These are phyloP conservation scores for Sceloporus undulatus DNA, from an alignment of 2,113 vertebrate genomes.

Conservation along the genomic window DNA sequence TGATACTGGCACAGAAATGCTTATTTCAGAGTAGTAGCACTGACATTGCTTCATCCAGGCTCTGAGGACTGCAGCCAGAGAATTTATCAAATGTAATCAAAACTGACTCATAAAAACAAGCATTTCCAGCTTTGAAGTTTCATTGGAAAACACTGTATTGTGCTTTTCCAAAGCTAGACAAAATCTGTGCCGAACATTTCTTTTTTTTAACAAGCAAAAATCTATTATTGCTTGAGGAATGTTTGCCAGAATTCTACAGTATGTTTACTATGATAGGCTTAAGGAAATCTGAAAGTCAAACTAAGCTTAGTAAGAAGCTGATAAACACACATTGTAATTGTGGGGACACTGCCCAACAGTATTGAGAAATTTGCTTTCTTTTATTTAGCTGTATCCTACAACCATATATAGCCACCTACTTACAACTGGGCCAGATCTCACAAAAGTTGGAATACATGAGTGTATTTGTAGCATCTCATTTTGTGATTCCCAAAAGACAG, in stretches of 20 bases:
- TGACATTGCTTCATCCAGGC: neutral
- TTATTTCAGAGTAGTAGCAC: conserved; percentile 11
- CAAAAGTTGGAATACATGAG: conserved; percentile 37
- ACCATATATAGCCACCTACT: conserved; percentile 51
- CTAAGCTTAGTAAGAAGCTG: conserved; percentile 57
- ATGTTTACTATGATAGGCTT: conserved; percentile 71
- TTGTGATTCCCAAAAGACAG: conserved; percentile 15
- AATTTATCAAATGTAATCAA: conserved; percentile 49
- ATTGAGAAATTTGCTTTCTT: conserved; percentile 56
- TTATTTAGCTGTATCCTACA: conserved; percentile 54
- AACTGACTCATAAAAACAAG: conserved; percentile 52
- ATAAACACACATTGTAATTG: conserved; percentile 53
- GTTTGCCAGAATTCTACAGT: conserved; percentile 71
- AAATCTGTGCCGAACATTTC: conserved; percentile 65
- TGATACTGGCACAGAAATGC: neutral
- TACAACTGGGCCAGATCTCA: conserved; percentile 33
- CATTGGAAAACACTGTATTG: conserved; percentile 58
- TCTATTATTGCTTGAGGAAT: conserved; percentile 71
- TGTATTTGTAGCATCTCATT: conserved; percentile 35
- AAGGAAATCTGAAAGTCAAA: conserved; percentile 50
- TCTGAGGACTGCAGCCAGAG: neutral
- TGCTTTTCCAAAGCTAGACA: conserved; percentile 62
- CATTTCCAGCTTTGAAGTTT: conserved; percentile 60
- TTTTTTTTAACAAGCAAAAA: conserved; percentile 55
- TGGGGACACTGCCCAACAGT: conserved; percentile 39